Evolutionary conservation across 2,113 vertebrate species (phyloP).

Genomic region (Leptobrachium leishanense): DNA sequence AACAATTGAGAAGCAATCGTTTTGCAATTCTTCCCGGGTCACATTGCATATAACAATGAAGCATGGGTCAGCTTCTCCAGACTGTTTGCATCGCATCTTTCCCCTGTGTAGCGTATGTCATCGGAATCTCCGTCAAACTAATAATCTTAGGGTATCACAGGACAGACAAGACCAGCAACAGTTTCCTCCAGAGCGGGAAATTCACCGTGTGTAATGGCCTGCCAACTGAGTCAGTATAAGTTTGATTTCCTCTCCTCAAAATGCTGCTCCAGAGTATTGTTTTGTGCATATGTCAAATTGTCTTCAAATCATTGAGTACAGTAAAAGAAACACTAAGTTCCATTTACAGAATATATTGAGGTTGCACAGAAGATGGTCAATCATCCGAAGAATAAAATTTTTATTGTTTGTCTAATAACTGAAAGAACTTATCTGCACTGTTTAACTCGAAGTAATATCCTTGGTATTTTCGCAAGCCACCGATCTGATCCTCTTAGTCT

Average conservation of each 20-base stretch:
- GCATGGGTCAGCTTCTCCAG: neutral
- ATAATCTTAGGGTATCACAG: slow-evolving; percentile 26
- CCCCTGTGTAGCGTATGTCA: slow-evolving; percentile 19
- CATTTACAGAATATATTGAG: slow-evolving; percentile 37
- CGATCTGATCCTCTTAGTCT: neutral
- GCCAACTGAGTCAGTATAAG: slow-evolving; percentile 29
- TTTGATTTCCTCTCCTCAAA: slow-evolving; percentile 28
- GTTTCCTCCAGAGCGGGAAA: slow-evolving; percentile 29
- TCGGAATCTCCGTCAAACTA: slow-evolving; percentile 21
- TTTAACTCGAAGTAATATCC: slow-evolving; percentile 10
- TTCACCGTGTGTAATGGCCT: slow-evolving; percentile 33
- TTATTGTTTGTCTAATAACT: slow-evolving; percentile 25
- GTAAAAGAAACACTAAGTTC: slow-evolving; percentile 25
- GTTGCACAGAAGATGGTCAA: slow-evolving; percentile 12
- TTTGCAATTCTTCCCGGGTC: neutral
- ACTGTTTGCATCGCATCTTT: neutral
- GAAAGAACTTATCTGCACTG: slow-evolving; percentile 19
- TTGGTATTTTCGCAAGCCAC: neutral
- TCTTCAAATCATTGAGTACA: slow-evolving; percentile 15
- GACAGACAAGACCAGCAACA: slow-evolving; percentile 12
- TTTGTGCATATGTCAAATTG: slow-evolving; percentile 14
- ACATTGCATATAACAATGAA: neutral
- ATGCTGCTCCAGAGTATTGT: slow-evolving; percentile 15
- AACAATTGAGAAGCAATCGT: slow-evolving; percentile 13
- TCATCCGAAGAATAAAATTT: slow-evolving; percentile 30